A percentile compares a stretch with the other conserved stretches of the same genome.
phyloP scores from a whole-genome alignment of 2,113 vertebrate genomes.

The Anarhynchus alexandrinus region DNA sequence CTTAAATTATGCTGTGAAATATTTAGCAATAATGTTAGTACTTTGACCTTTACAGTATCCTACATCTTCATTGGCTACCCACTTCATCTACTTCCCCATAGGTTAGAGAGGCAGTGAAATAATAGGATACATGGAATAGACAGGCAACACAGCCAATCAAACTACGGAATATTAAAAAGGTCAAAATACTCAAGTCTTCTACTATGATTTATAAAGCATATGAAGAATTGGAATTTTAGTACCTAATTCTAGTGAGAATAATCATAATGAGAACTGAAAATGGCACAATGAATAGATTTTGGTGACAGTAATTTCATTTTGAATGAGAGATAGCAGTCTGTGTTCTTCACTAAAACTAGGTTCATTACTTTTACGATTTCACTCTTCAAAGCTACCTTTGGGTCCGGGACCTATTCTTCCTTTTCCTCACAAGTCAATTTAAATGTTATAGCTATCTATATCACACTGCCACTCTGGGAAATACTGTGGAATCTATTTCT shows the following conservation, averaged over 20 bases:
- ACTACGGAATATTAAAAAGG: constrained; percentile 59
- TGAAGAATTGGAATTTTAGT: constrained; percentile 58
- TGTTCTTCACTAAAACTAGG: constrained; percentile 40
- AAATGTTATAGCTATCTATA: constrained; percentile 12
- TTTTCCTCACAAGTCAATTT: constrained; percentile 23
- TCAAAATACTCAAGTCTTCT: constrained; percentile 61
- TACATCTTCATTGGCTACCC: constrained; percentile 18
- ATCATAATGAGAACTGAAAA: constrained; percentile 59
- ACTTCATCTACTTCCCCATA: constrained; percentile 12
- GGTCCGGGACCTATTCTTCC: not conserved
- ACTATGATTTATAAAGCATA: constrained; percentile 60
- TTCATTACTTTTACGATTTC: constrained; percentile 62
- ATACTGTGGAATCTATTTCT: not conserved
- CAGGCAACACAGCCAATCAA: constrained; percentile 36
- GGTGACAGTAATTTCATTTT: constrained; percentile 52
- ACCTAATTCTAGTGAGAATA: constrained; percentile 45
- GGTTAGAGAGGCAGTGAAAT: constrained; percentile 28
- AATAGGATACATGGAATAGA: not conserved
- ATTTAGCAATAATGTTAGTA: constrained; percentile 62
- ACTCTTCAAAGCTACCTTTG: constrained; percentile 22
- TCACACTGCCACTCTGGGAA: not conserved
- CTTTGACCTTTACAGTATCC: constrained; percentile 54
- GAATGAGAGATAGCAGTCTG: constrained; percentile 37
- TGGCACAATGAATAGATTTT: constrained; percentile 51
- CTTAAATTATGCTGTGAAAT: constrained; percentile 25